Evolutionary conservation across 1,140 invertebrate genomes (phyloP), one percentile per base, ranked within the genome.

Genomic region (Lepidurus couesii): DNA sequence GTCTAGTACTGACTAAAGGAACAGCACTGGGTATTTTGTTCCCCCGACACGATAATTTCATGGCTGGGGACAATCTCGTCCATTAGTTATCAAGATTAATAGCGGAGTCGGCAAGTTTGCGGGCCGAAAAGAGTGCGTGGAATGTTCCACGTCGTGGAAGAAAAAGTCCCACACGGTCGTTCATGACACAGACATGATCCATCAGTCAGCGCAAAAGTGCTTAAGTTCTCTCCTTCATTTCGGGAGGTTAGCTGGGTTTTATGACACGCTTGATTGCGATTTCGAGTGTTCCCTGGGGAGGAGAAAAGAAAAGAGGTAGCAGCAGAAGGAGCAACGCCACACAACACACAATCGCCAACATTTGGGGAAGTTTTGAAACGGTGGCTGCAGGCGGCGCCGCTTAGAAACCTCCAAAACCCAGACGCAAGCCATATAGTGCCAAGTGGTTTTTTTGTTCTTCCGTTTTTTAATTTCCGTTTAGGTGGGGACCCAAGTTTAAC

Each of bases 61-160:
- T 16, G 21, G 8, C 9, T 9, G 13, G 21, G 13, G 53, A 65
- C 53, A 65, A 7, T 11, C 6, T 65, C 53, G 21, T 65, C 53
- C 53, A 16, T 65, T 65, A 47, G 45, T 47, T 65, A n/a, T 65
- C 13, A 65, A 65, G 53, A 65, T 65, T 65, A 65, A 65, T 65
- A 65, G 53, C 53, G 53, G 21, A 65, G 53, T 65, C 53, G 16
- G 13, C 53, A 9, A 65, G 53, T 16, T 16, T 65, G 16, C 0
- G 53, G 53, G 53, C n/a, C 53, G 7, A 21, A 65, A 16, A 65
- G 53, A 21, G 21, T 65, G 53, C 13, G 53, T 7, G 8, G 53
- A 65, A 65, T 65, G 13, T 65, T n/a, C 53, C 3, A 65, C 16
- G 53, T 21, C 21, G 53, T 21, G 16, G 53, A 65, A 7, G 21